A percentile compares a stretch with the other conserved stretches of the same genome.
Evolutionary conservation across 2,113 vertebrate genomes (phyloP).

Genomic region (Dissostichus mawsoni): DNA sequence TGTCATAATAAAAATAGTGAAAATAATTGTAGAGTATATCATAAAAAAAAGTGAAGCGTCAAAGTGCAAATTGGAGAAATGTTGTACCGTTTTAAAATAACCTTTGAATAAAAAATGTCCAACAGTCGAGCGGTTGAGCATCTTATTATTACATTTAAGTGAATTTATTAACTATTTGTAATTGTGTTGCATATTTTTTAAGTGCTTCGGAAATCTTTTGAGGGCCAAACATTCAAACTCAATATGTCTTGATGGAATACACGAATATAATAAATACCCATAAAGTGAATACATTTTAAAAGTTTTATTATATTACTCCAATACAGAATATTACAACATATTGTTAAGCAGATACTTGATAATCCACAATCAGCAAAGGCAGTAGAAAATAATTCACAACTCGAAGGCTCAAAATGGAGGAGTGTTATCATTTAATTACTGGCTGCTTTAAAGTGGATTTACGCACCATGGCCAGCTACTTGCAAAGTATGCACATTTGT

Average conservation of each 20-base stretch:
- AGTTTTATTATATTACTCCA: constrained; percentile 48
- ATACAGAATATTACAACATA: constrained; percentile 38
- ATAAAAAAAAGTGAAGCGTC: not conserved
- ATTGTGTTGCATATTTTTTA: no score
- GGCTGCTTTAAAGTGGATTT: constrained; percentile 16
- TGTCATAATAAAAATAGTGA: no score
- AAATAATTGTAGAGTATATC: no score
- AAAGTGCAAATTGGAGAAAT: not conserved
- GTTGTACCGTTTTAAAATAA: no score
- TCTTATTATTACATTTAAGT: no score
- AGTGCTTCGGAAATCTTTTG: no score
- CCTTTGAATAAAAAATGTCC: no score
- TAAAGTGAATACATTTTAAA: constrained; percentile 48
- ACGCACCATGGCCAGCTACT: constrained; percentile 7
- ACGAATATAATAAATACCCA: not conserved
- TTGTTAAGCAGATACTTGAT: constrained; percentile 4
- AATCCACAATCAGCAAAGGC: constrained; percentile 22
- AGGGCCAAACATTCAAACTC: no score
- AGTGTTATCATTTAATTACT: not conserved
- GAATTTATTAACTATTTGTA: no score
- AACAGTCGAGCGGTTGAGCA: no score
- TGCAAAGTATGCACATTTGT: constrained; percentile 9
- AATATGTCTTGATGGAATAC: no score
- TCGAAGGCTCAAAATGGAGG: no score
- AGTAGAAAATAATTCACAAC: constrained; percentile 22